Evolutionary conservation across 2,797 vertebrate species (phyloP).

Genomic region (Cossypha dichroa): DNA sequence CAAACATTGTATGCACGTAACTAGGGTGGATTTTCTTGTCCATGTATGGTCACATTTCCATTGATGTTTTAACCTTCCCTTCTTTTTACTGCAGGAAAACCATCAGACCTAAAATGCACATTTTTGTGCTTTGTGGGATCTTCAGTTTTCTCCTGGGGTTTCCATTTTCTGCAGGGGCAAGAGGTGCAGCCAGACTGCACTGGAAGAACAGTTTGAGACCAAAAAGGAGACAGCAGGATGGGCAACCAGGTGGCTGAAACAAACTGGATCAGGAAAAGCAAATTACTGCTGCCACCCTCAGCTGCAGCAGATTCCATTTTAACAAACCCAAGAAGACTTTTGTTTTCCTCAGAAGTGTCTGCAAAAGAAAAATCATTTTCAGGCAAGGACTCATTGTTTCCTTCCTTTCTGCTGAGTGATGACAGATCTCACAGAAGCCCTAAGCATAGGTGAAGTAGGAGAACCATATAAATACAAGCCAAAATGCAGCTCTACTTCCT

Average conservation of each 20-base stretch:
- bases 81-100: not conserved
- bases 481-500: conserved; percentile 20
- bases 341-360: conserved; percentile 1
- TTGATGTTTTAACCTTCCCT: not conserved
- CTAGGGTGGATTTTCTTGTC: not conserved
- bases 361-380: conserved; percentile 24
- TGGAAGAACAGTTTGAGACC: not conserved
- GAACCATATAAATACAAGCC: not conserved
- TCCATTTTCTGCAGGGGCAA: not conserved
- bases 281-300: not conserved
- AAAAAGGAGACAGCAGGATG: not conserved
- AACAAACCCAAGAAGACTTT: not conserved
- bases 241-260: not conserved
- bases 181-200: not conserved
- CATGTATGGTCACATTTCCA: not conserved
- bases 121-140: not conserved
- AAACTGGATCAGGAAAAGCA: not conserved
- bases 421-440: not conserved
- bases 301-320: not conserved
- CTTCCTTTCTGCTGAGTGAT: conserved; percentile 28
- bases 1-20: not conserved
- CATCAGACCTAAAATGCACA: not conserved
- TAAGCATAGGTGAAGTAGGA: not conserved
- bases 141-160: not conserved
- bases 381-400: not conserved